phyloP scores from a whole-genome alignment of 2,888 invertebrate genomes.

The Rotaria macrura region DNA sequence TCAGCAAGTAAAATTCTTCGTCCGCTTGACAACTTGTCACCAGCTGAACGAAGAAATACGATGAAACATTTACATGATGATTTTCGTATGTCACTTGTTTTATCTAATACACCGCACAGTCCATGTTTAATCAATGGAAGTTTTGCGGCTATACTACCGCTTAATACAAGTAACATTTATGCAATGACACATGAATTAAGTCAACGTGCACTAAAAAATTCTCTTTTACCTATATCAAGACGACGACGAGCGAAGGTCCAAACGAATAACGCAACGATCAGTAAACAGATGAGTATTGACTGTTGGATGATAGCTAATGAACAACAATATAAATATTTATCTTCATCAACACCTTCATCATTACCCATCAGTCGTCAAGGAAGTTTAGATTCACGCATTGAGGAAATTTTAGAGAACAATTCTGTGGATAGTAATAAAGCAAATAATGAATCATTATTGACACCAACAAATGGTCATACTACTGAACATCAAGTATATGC shows the following conservation, averaged over 20 bases:
- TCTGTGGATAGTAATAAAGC: background rate
- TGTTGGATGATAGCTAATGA: background rate
- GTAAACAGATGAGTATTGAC: background rate
- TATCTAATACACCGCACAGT: slow-evolving; percentile 31
- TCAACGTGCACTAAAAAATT: slow-evolving; percentile 22
- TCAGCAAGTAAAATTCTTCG: slow-evolving; percentile 20
- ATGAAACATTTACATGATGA: background rate
- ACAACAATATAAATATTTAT: background rate
- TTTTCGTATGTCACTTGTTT: slow-evolving; percentile 28
- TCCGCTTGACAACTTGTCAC: background rate
- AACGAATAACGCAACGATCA: background rate
- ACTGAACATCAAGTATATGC: background rate
- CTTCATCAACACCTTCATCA: background rate
- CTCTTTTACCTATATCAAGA: slow-evolving; percentile 28
- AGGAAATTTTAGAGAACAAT: background rate
- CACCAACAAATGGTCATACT: background rate
- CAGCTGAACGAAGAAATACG: background rate
- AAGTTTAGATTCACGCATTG: slow-evolving; percentile 4
- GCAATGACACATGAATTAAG: slow-evolving; percentile 29
- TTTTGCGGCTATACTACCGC: slow-evolving; percentile 27
- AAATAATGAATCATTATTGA: background rate
- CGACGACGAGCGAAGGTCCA: slow-evolving; percentile 21
- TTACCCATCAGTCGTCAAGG: background rate
- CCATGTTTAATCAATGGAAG: slow-evolving; percentile 32
- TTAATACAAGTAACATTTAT: background rate